phyloP scores from a whole-genome alignment of 92 coral and sea anemone species.

The Blastomussa wellsi region DNA sequence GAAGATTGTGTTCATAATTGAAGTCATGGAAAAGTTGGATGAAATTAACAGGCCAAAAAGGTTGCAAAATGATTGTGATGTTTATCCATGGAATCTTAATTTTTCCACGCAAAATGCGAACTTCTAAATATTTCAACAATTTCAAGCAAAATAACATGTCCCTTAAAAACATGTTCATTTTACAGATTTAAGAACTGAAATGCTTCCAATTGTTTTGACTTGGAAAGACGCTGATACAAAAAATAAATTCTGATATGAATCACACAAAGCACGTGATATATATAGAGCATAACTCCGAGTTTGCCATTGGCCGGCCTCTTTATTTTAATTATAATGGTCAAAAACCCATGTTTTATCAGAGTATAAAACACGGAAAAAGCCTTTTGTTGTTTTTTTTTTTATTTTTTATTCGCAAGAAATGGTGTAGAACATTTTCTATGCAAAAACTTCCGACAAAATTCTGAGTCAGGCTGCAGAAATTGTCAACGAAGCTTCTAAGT shows the following conservation, averaged over 20 bases:
- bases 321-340: too few relatives aligned
- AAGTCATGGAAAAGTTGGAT: background rate
- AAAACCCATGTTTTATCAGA: too few relatives aligned
- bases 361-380: too few relatives aligned
- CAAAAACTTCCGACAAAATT: too few relatives aligned
- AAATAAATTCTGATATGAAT: too few relatives aligned
- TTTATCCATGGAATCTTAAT: background rate
- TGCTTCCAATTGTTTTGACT: background rate
- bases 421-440: too few relatives aligned
- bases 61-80: background rate
- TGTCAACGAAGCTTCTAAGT: too few relatives aligned
- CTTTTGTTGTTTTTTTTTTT: too few relatives aligned
- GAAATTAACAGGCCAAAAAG: conserved; percentile 11
- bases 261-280: too few relatives aligned
- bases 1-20: background rate
- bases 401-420: too few relatives aligned
- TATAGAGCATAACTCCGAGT: background rate
- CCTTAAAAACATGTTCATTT: background rate
- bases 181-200: background rate
- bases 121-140: background rate
- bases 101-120: background rate
- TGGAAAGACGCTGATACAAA: too few relatives aligned
- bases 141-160: background rate
- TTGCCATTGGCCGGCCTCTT: background rate
- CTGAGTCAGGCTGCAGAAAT: too few relatives aligned